Base-by-base conservation (phyloP, 2,888 invertebrate genomes). In the Drosophila borborema region DNA sequence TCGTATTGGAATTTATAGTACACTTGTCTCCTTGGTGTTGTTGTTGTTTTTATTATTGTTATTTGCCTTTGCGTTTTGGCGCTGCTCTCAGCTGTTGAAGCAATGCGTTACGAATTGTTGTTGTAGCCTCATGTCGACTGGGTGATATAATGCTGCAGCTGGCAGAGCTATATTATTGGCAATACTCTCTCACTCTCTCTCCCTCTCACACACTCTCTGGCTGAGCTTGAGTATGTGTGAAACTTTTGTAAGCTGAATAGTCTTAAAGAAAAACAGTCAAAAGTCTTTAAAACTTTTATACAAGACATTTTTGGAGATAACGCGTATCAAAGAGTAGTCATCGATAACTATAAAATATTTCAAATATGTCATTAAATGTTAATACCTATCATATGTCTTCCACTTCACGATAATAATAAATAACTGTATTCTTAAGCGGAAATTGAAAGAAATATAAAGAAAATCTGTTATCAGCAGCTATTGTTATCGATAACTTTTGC, bases 1-100 rank as follows among this genome's bases (percentile, higher is more conserved):
- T 70, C 72, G 71, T 71, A 81, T 83, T 83, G 77, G 80, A 83
- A 81, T 83, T 83, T 75, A 77, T 75, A 77, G 76, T 75, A 62
- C 55, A 74, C 70, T 68, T 62, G 74, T 73, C 72, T 46, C 67
- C 36, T 58, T 65, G 34, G 55, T 55, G 56, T 68, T 74, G 36
- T 55, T 66, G 71, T 20, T 61, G 46, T 28, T 28, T 36, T 45
- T 38, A 14, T 5, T 45, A 8, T 31, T 67, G 43, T 41, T 41
- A 3, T 23, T 23, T 23, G 23, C 23, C 23, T 23, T 23, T 23
- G 20, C 20, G 20, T 20, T 20, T 20, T 20, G 20, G 20, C 20
- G 20, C 20, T 71, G 65, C 64, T 60, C 64, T 48, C 18, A 58
- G 60, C 63, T 59, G 64, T 46, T 59, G 41, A 36, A 20, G 38